Conservation (phyloP, 2,797 vertebrate species). For the Xenentodon cancila region DNA sequence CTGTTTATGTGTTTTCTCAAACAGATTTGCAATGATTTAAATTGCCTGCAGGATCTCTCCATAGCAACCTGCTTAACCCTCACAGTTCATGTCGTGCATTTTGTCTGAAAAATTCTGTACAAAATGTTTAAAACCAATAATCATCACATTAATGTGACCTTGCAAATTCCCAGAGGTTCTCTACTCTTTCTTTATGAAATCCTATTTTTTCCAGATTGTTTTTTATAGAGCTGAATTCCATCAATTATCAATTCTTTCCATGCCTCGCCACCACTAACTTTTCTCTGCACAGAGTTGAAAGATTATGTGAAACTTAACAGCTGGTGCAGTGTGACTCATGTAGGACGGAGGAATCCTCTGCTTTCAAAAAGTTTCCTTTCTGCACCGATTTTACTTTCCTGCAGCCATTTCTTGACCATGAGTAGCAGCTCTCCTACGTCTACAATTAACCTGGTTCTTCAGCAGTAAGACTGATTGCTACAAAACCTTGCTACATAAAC, state of each 20-base stretch:
- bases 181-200: background rate
- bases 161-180: background rate
- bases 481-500: too few species aligned
- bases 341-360: background rate
- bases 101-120: background rate
- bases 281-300: too few species aligned
- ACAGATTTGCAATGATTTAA: constrained; percentile 23
- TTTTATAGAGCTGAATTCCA: background rate
- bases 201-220: background rate
- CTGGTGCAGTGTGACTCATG: background rate
- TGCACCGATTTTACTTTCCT: background rate
- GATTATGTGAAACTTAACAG: background rate
- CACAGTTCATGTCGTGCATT: constrained; percentile 6
- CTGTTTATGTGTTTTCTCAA: background rate
- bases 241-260: background rate
- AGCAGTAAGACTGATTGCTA: too few species aligned
- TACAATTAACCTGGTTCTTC: too few species aligned
- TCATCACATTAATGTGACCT: constrained; percentile 1
- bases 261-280: background rate
- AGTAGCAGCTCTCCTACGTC: too few species aligned
- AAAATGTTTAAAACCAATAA: constrained; percentile 9
- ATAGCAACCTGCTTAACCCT: constrained; percentile 12
- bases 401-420: background rate
- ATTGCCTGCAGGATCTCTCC: constrained; percentile 10
- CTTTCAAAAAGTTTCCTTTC: background rate